Evolutionary conservation across 2,113 vertebrate species (phyloP).

Genomic region (Burhinus oedicnemus): DNA sequence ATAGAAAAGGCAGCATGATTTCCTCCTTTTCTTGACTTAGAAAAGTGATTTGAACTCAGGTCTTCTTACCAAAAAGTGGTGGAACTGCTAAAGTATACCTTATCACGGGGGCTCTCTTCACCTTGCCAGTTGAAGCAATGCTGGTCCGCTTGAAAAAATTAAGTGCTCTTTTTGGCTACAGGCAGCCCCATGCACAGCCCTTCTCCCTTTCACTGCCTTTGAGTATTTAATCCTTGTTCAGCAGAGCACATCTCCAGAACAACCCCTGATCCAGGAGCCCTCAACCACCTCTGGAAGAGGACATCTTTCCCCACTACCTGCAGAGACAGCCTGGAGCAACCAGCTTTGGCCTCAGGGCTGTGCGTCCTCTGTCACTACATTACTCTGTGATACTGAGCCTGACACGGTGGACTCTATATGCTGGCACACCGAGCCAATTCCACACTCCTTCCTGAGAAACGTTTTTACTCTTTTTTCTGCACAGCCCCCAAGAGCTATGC

Average conservation of each 20-base stretch:
- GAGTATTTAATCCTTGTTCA: neutral
- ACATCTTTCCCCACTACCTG: neutral
- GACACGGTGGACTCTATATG: neutral
- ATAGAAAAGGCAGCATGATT: neutral
- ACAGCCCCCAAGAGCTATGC: neutral
- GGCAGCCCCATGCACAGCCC: neutral
- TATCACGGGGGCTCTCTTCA: neutral
- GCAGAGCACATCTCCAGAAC: neutral
- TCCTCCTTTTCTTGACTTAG: neutral
- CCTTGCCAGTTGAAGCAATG: neutral
- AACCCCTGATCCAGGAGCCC: neutral
- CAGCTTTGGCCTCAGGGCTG: fast-evolving
- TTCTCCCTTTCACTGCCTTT: neutral
- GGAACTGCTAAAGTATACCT: neutral
- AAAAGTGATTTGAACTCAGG: neutral
- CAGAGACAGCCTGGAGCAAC: neutral
- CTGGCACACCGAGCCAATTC: neutral
- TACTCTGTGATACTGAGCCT: fast-evolving
- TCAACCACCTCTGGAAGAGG: neutral
- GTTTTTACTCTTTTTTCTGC: neutral
- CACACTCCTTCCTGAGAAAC: neutral
- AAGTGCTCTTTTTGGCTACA: neutral
- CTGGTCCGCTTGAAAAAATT: neutral
- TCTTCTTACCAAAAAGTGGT: neutral
- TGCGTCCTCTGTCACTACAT: neutral